Evolutionary conservation across 2,888 invertebrate genomes (phyloP).

Genomic region (Lucinisca nassula): DNA sequence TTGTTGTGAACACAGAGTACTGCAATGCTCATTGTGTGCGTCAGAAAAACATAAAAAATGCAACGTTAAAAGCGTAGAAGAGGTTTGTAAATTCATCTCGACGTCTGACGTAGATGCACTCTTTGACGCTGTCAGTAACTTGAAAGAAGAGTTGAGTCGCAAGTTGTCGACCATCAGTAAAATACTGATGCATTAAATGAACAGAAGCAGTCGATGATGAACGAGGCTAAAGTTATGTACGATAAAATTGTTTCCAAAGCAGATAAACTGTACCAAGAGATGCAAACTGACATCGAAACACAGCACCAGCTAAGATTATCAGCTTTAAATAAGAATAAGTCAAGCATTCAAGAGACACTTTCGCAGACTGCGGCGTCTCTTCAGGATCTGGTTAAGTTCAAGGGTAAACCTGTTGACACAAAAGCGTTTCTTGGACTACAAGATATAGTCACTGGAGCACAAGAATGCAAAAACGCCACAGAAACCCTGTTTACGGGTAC

Average conservation of each 20-base stretch:
- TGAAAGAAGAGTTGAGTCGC: background rate
- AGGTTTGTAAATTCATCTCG: background rate
- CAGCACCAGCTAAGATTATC: background rate
- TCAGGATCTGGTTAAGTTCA: background rate
- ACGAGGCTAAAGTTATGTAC: background rate
- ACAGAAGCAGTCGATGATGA: background rate
- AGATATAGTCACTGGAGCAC: background rate
- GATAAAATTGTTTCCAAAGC: background rate
- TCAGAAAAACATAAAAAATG: background rate
- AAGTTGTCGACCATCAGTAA: background rate
- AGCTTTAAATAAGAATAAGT: background rate
- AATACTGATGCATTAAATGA: background rate
- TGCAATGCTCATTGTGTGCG: background rate
- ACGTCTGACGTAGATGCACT: background rate
- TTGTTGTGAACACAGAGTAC: background rate
- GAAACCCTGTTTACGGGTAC: background rate
- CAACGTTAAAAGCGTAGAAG: background rate
- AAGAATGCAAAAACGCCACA: background rate
- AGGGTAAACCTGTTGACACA: background rate
- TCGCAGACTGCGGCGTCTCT: background rate
- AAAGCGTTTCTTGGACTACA: background rate
- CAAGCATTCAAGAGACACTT: background rate
- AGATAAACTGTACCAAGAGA: background rate
- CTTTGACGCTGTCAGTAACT: background rate
- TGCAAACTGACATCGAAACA: background rate